Evolutionary conservation across 2,888 invertebrate species (phyloP).

Genomic region (Rhingia campestris): DNA sequence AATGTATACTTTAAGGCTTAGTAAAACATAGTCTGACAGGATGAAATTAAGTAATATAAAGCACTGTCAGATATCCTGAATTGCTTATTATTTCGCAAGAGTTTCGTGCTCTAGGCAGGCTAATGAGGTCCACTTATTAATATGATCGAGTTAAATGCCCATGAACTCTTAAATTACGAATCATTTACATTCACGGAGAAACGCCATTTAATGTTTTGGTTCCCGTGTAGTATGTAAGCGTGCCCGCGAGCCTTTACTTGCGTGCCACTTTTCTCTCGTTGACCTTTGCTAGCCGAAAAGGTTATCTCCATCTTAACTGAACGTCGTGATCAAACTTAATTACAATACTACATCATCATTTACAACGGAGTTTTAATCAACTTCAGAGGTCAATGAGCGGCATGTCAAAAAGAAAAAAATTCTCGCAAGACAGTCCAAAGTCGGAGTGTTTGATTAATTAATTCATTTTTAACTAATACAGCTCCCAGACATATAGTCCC

Average conservation of each 20-base stretch:
- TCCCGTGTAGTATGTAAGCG: background rate
- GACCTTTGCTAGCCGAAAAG: constrained; percentile 46
- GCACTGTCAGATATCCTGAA: too few species aligned
- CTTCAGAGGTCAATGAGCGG: constrained; percentile 58
- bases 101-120: background rate
- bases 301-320: constrained; percentile 50
- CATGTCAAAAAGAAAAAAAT: constrained; percentile 15
- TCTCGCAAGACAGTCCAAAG: background rate
- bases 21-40: too few species aligned
- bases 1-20: too few species aligned
- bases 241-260: constrained; percentile 36
- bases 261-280: constrained; percentile 44
- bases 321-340: constrained; percentile 62
- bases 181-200: constrained; percentile 36
- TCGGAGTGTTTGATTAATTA: constrained; percentile 53
- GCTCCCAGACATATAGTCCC: constrained; percentile 29
- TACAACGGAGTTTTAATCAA: constrained; percentile 19
- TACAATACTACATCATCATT: constrained; percentile 47
- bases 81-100: too few species aligned
- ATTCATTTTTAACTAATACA: constrained; percentile 56
- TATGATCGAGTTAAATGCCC: constrained; percentile 19
- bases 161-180: constrained; percentile 45
- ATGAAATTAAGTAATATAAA: too few species aligned
- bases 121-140: constrained; percentile 34
- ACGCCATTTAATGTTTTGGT: background rate